Percentiles rank a stretch among this genome's conserved stretches.
Evolutionary conservation across 2,113 vertebrate genomes (phyloP).

Genomic region (Peromyscus californicus): DNA sequence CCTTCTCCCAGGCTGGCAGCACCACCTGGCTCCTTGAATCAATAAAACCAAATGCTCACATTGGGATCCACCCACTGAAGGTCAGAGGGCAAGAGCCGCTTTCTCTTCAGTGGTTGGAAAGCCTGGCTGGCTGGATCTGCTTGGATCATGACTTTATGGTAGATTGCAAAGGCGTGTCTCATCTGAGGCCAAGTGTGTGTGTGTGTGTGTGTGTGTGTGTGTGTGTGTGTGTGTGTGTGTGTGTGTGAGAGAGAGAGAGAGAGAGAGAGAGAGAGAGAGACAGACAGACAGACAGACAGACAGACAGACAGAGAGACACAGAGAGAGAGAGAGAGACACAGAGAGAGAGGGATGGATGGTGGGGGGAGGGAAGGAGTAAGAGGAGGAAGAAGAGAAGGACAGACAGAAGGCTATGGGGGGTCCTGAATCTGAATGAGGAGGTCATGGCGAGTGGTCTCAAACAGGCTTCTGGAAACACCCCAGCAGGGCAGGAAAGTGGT

Average conservation of each 20-base stretch:
- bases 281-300: too few relatives aligned
- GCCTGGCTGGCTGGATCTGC: neutral
- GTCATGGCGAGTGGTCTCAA: conserved; percentile 82
- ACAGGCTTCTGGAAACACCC: conserved; percentile 86
- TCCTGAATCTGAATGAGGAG: conserved; percentile 43
- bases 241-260: neutral
- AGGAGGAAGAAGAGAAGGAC: neutral
- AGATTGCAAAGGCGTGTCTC: accelerated
- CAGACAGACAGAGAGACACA: neutral
- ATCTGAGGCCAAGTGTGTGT: neutral
- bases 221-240: neutral
- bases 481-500: conserved; percentile 85
- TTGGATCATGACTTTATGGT: neutral
- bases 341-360: neutral
- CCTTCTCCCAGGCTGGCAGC: neutral
- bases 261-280: neutral
- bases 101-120: conserved; percentile 3
- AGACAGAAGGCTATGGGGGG: neutral
- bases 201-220: neutral
- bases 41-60: neutral
- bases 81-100: neutral
- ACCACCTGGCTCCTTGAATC: neutral
- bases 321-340: neutral
- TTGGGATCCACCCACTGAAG: neutral
- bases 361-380: neutral